Conservation (phyloP, 2,113 vertebrate genomes). For the Pagrus major region DNA sequence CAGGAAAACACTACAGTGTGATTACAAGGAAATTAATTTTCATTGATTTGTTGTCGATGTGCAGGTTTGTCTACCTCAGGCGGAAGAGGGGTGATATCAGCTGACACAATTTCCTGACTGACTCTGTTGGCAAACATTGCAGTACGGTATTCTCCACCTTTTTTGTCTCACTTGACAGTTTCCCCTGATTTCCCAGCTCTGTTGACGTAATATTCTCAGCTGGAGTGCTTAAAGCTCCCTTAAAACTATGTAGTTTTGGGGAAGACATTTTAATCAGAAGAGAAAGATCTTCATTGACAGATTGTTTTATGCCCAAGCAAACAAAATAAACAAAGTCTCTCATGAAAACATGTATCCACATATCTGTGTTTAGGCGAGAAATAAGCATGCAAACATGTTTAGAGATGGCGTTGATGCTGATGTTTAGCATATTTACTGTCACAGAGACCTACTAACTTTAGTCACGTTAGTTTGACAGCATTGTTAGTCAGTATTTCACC, state of each 20-base stretch:
- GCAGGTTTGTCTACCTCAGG: slow-evolving; percentile 19
- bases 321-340: too few relatives aligned
- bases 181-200: not conserved
- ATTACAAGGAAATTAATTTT: slow-evolving; percentile 16
- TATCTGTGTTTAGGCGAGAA: not conserved
- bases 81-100: slow-evolving; percentile 17
- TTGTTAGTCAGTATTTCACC: not conserved
- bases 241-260: too few relatives aligned
- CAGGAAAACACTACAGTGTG: not conserved
- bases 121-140: slow-evolving; percentile 7
- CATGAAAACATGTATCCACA: not conserved
- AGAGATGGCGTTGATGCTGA: not conserved
- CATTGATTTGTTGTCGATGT: slow-evolving; percentile 1
- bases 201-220: not conserved
- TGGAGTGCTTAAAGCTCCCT: too few relatives aligned
- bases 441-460: not conserved
- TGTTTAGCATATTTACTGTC: not conserved
- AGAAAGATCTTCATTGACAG: too few relatives aligned
- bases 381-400: not conserved
- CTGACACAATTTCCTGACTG: slow-evolving; percentile 43
- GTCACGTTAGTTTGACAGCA: too few relatives aligned
- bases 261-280: too few relatives aligned
- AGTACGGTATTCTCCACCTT: not conserved
- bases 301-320: too few relatives aligned
- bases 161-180: slow-evolving; percentile 9